Conservation (phyloP, 2,113 vertebrate species). For the Balaeniceps rex region DNA sequence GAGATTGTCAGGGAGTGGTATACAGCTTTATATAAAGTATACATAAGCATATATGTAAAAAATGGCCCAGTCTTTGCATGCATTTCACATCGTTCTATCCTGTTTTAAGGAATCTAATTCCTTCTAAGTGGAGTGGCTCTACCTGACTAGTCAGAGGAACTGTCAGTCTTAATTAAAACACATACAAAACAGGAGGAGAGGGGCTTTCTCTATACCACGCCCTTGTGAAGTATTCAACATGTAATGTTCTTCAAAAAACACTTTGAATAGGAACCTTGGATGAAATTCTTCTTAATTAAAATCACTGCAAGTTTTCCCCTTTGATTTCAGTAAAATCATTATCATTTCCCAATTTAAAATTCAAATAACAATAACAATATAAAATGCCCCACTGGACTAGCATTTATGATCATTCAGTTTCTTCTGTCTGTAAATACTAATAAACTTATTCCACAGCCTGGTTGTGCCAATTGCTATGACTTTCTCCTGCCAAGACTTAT, state of each 20-base stretch:
- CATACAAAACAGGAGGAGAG: not conserved
- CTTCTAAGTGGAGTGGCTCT: not conserved
- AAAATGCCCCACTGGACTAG: not conserved
- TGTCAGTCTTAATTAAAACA: not conserved
- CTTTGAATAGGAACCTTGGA: not conserved
- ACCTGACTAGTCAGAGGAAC: not conserved
- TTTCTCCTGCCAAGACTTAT: constrained; percentile 9
- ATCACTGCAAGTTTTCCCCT: not conserved
- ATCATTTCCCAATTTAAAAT: not conserved
- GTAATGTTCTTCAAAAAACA: not conserved
- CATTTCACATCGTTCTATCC: not conserved
- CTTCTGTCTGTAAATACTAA: not conserved
- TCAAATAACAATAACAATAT: not conserved
- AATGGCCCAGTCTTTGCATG: not conserved
- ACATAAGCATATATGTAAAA: not conserved
- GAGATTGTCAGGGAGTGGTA: not conserved
- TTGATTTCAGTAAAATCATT: not conserved
- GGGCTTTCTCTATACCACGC: not conserved
- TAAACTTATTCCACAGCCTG: not conserved
- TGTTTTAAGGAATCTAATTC: not conserved
- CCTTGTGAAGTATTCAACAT: not conserved
- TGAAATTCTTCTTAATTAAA: not conserved
- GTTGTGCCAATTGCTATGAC: not conserved
- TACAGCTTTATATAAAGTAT: not conserved
- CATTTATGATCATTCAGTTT: not conserved